phyloP scores from a whole-genome alignment of 35 echinoderm and acorn worm species.

The Stichopus chloronotus region DNA sequence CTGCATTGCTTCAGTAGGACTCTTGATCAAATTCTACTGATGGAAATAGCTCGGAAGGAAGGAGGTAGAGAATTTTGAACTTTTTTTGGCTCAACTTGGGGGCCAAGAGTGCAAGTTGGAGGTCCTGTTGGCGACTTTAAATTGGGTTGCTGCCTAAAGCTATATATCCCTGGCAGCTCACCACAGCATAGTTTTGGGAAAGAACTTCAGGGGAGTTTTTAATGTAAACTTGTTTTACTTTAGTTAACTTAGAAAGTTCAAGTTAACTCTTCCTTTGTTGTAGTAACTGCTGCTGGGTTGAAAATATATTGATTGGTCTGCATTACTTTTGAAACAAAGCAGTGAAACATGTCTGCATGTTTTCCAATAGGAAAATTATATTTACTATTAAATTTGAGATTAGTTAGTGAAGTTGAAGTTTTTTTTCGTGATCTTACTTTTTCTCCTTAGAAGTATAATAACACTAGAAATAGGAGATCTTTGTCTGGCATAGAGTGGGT shows the following conservation, averaged over 20 bases:
- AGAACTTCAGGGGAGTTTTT: slow-evolving; percentile 25
- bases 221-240: not conserved
- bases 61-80: slow-evolving; percentile 44
- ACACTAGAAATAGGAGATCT: no score
- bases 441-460: no score
- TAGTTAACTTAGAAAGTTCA: slow-evolving; percentile 26
- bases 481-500: no score
- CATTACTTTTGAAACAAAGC: no score
- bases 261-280: slow-evolving; percentile 24
- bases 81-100: slow-evolving; percentile 15
- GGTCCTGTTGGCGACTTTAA: slow-evolving; percentile 27
- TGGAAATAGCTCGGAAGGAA: not conserved
- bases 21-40: slow-evolving; percentile 49
- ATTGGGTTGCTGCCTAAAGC: slow-evolving; percentile 14
- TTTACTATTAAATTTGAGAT: no score
- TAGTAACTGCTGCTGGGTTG: not conserved
- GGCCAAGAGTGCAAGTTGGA: slow-evolving; percentile 41
- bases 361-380: no score
- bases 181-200: slow-evolving; percentile 51
- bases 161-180: not conserved
- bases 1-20: slow-evolving; percentile 11
- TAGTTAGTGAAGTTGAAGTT: no score
- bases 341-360: no score
- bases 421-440: no score
- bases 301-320: no score